Base-by-base conservation (phyloP, 64 coral and sea anemone genomes). In the Stichodactyla mertensii region DNA sequence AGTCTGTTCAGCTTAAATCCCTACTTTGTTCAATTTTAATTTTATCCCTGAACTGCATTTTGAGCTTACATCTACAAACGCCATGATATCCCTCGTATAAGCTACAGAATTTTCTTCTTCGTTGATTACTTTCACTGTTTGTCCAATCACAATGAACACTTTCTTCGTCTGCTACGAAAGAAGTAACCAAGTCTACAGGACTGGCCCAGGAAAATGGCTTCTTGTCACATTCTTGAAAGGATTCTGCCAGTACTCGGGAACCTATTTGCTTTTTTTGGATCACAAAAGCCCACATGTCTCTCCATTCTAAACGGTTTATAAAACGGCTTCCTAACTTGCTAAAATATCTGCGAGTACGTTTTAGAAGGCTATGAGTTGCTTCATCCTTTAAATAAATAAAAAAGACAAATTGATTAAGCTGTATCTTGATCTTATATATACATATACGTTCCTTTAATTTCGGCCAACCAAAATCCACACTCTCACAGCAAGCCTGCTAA, bases 271-370 rank as follows among this genome's bases (percentile, higher is more conserved):
- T 52, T 82, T 92, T 92, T 28, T 93, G 94, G n/a, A 86, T 84
- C 15, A 97, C 91, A 71, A 97, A 93, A 13, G 89, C 92, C 94
- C 94, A 97, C 80, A 86, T 92, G 27, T 89, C 88, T 52, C 94
- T 83, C 94, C 91, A 97, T 20, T 82, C 62, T 23, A 97, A 59
- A n/a, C 91, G 85, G 69, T 84, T 26, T 14, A 97, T 83, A 55
- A 87, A 97, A n/a, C 24, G 54, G 16, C 94, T 97, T n/a, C 94
- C 94, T 51, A 97, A 58, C 16, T 55, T 51, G 69, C 64, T 92
- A 58, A 97, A 89, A 54, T 80, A 52, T 20, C 27, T 64, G 52
- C 91, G 91, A 18, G 88, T 81, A 52, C 36, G 28, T 67, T 27
- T 52, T 53, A 71, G 77, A 10, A 97, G 82, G 8, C 18, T 67